These are phyloP conservation scores for Menidia beryllina DNA, from an alignment of 2,113 vertebrate genomes.

Conservation along the genomic window DNA sequence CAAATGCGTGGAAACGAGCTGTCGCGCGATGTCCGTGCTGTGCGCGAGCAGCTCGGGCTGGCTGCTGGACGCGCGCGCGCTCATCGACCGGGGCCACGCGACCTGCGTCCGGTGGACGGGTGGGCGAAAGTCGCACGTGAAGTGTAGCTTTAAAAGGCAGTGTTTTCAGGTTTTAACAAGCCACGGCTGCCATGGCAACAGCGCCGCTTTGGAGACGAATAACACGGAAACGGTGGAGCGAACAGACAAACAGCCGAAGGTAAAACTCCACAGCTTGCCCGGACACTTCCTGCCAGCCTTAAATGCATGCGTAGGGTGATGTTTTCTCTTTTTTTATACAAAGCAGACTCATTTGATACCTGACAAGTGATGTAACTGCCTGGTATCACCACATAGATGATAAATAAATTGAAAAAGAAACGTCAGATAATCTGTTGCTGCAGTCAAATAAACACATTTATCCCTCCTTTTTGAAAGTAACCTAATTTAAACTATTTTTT, in stretches of 20 bases:
- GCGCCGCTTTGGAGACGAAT: background rate
- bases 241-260: slow-evolving; percentile 54
- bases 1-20: rapidly evolving
- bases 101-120: slow-evolving; percentile 42
- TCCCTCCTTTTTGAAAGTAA: too few species aligned
- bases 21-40: slow-evolving; percentile 83
- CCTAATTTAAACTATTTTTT: too few species aligned
- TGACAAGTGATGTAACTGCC: too few species aligned
- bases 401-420: too few species aligned
- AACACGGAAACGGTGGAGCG: slow-evolving; percentile 7
- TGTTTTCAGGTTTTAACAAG: slow-evolving; percentile 65
- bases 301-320: too few species aligned
- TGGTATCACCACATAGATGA: too few species aligned
- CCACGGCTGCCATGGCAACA: slow-evolving; percentile 17
- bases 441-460: too few species aligned
- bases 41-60: slow-evolving; percentile 75
- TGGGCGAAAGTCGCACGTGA: background rate
- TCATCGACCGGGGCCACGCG: slow-evolving; percentile 78
- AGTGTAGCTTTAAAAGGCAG: slow-evolving; percentile 62
- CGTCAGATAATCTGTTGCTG: too few species aligned
- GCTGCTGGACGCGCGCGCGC: slow-evolving; percentile 86
- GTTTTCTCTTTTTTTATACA: too few species aligned
- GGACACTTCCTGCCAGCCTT: too few species aligned
- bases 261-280: too few species aligned
- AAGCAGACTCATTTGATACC: too few species aligned